phyloP scores from a whole-genome alignment of 2,888 invertebrate species.

The Craniophora ligustri region DNA sequence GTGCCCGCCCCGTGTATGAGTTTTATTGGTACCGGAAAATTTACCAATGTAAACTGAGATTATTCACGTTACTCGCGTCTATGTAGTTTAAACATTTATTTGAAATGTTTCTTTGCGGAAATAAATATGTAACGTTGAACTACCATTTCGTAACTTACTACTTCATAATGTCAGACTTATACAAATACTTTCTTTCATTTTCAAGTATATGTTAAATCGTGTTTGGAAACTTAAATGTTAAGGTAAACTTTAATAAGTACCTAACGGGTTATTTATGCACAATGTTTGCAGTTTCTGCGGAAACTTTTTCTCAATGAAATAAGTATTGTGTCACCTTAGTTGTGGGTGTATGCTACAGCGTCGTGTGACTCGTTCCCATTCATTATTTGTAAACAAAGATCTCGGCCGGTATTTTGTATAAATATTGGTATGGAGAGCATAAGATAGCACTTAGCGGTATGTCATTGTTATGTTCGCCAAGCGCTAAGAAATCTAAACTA shows the following conservation, averaged over 20 bases:
- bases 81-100: constrained; percentile 61
- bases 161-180: constrained; percentile 5
- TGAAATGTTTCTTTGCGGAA: constrained; percentile 36
- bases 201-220: constrained; percentile 32
- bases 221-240: constrained; percentile 26
- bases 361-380: constrained; percentile 66
- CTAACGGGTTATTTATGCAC: constrained; percentile 41
- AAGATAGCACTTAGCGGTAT: constrained; percentile 80
- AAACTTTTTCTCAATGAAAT: constrained; percentile 45
- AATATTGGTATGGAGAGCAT: constrained; percentile 78
- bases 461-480: constrained; percentile 72
- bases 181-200: constrained; percentile 25
- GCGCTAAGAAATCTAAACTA: constrained; percentile 60
- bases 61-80: constrained; percentile 68
- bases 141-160: constrained; percentile 7
- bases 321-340: constrained; percentile 47
- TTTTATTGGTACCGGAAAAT: constrained; percentile 76
- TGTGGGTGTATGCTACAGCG: constrained; percentile 41
- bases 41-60: constrained; percentile 74
- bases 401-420: constrained; percentile 68
- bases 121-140: constrained; percentile 25
- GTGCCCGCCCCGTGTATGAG: constrained; percentile 54
- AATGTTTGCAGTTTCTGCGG: constrained; percentile 43
- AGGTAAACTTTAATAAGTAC: constrained; percentile 31
- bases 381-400: constrained; percentile 76